Conservation (phyloP, 2,113 vertebrate species). For the Hemibagrus wyckioides region DNA sequence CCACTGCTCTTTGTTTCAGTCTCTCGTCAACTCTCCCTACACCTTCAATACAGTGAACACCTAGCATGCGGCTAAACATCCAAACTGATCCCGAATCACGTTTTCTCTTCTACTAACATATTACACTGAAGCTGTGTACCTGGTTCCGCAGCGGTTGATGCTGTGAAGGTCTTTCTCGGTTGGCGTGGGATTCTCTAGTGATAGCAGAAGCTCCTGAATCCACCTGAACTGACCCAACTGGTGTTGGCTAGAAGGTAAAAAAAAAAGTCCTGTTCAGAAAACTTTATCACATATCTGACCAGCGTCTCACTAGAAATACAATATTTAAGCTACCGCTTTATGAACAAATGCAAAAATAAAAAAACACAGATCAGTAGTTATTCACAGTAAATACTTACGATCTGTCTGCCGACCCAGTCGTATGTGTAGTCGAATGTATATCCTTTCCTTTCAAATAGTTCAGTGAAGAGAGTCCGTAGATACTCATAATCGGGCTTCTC, state of each 20-base stretch:
- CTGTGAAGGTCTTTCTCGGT: conserved; percentile 88
- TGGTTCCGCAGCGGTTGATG: conserved; percentile 90
- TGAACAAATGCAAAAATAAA: neutral
- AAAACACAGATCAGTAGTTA: neutral
- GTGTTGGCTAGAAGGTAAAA: conserved; percentile 81
- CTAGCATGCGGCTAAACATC: neutral
- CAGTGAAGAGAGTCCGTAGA: conserved; percentile 92
- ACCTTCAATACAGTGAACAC: neutral
- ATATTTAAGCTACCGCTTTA: neutral
- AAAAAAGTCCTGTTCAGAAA: neutral
- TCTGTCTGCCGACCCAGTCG: conserved; percentile 97
- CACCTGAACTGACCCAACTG: conserved; percentile 91
- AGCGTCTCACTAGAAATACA: neutral
- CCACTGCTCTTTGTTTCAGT: conserved; percentile 17
- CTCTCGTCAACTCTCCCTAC: neutral
- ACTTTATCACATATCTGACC: neutral
- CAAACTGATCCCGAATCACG: neutral
- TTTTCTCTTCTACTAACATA: neutral
- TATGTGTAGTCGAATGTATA: conserved; percentile 97
- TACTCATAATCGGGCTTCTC: conserved; percentile 99
- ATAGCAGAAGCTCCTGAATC: conserved; percentile 91
- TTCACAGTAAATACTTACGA: conserved; percentile 80
- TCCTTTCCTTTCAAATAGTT: conserved; percentile 96
- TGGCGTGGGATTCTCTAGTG: conserved; percentile 88
- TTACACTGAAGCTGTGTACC: conserved; percentile 68